Evolutionary conservation across 2,797 vertebrate species (phyloP).

Genomic region (Hypotaenidia philippensis): DNA sequence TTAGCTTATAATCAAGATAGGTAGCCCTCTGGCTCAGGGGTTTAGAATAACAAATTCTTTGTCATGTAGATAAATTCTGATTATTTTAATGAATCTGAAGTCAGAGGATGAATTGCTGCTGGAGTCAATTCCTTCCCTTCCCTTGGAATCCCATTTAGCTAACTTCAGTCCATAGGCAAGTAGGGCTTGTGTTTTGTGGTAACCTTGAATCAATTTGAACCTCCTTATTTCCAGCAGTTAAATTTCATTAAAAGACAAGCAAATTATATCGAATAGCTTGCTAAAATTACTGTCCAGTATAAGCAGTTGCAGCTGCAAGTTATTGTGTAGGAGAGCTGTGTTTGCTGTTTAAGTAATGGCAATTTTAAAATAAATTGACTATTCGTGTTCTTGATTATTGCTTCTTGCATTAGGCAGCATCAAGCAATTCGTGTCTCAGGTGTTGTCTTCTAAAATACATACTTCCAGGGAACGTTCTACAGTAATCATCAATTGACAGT

Average conservation of each 20-base stretch:
- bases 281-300: not conserved
- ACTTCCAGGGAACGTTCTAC: not conserved
- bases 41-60: not conserved
- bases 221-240: not conserved
- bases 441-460: not conserved
- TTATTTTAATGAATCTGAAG: not conserved
- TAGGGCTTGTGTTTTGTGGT: not conserved
- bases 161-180: not conserved
- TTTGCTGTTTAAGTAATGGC: not conserved
- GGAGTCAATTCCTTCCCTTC: not conserved
- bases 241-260: not conserved
- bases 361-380: slow-evolving; percentile 21
- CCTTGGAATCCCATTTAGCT: not conserved
- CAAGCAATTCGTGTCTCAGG: not conserved
- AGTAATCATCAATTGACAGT: not conserved
- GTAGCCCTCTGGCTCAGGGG: not conserved
- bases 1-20: not conserved
- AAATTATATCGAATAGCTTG: not conserved
- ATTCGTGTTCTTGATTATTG: not conserved
- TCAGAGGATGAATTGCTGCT: not conserved
- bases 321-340: not conserved
- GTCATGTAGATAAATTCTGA: not conserved
- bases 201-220: not conserved
- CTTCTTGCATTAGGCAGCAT: not conserved
- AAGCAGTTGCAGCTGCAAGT: not conserved